Evolutionary conservation across 2,113 vertebrate genomes (phyloP), one percentile per base, ranked within the genome.

Genomic region (Notarius quadriscutis): DNA sequence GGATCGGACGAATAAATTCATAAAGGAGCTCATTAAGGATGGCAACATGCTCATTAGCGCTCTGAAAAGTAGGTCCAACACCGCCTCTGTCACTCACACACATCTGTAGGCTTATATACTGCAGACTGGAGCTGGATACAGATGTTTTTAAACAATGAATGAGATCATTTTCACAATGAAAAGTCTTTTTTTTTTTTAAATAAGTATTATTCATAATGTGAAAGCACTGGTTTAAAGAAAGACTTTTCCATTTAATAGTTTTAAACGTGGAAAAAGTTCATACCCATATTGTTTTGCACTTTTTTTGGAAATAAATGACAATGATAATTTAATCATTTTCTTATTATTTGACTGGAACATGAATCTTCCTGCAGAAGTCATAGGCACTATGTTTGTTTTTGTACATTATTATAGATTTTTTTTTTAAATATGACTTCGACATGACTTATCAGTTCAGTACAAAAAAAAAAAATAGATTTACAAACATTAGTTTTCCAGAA

Each of bases 11-110:
- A 98, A 99, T 95, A 97, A 98, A 92, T 99, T 99, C 93, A 99
- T 99, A 87, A 99, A 99, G 91, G 97, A 99, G 90, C 96, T 99
- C 1, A 97, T 99, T 77, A 99, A 99, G 94, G 98, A 99, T 92
- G 98, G 98, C 86, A 97, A 96, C 84, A 95, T 97, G 92, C 97
- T 99, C 69, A 97, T 98, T 74, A 96, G 96, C 75, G 97, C 98
- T 1, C 93, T 99, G 91, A 94, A 94, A 92, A 97, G 98, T 99
- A 92, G 97, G 98, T 96, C 17, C 18, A 5, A 11, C 1, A 12
- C 27, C 8, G 81, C 4, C 2, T 60, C 58, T 62, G 5, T 7
- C n/a, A 48, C 6, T 9, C 27, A 27, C 14, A 79, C 8, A 0
- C 0, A n/a, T 17, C 3, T 53, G 15, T 14, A 77, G 10, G 22